phyloP scores from a whole-genome alignment of 2,797 vertebrate genomes.

The Chaenodraco wilsoni region DNA sequence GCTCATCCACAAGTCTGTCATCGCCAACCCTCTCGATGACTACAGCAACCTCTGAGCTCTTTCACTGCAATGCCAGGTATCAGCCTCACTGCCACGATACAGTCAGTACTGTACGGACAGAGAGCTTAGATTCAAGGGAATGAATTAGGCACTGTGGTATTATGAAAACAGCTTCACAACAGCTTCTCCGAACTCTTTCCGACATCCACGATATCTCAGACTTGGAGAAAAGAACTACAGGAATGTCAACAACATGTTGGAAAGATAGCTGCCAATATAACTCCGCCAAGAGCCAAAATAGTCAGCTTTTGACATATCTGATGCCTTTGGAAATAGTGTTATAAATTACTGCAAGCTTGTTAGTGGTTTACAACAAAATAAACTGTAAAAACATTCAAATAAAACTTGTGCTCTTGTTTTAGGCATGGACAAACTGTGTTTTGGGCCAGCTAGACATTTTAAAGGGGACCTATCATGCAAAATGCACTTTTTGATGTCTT shows the following conservation, averaged over 20 bases:
- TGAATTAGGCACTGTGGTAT: neutral
- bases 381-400: no score
- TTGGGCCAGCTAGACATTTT: no score
- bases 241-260: no score
- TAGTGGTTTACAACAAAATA: neutral
- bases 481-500: no score
- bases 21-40: slow-evolving; percentile 75
- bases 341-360: neutral
- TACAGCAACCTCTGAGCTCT: slow-evolving; percentile 69
- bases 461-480: no score
- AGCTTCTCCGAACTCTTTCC: neutral
- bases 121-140: neutral
- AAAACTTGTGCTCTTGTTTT: no score
- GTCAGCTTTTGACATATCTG: no score
- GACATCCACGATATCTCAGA: no score
- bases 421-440: no score
- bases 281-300: no score
- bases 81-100: neutral
- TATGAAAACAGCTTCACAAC: neutral
- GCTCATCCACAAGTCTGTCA: slow-evolving; percentile 81
- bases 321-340: no score
- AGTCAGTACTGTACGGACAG: neutral
- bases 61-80: neutral
- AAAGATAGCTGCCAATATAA: neutral
- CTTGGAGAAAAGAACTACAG: no score